A percentile compares a stretch with the other conserved stretches of the same genome.
These are phyloP conservation scores for Pygocentrus nattereri DNA, from an alignment of 2,797 vertebrate genomes.

Conservation along the genomic window DNA sequence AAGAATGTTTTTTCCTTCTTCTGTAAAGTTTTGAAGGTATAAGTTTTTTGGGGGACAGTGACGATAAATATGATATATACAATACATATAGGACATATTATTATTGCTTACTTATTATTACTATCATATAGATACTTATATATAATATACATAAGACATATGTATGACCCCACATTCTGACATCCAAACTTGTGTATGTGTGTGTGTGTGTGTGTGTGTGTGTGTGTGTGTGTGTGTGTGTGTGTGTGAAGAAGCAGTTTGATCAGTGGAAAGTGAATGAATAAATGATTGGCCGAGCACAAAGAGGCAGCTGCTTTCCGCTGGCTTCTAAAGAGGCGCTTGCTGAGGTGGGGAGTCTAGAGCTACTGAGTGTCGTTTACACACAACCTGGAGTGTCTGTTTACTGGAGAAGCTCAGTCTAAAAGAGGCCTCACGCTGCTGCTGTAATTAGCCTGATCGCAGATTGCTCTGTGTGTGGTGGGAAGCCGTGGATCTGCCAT, in stretches of 20 bases:
- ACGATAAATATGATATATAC: too few species aligned
- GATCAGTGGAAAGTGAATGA: conserved; percentile 74
- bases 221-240: conserved; percentile 16
- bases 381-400: conserved; percentile 47
- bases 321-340: conserved; percentile 56
- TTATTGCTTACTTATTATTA: too few species aligned
- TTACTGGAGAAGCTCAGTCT: conserved; percentile 50
- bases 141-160: not conserved
- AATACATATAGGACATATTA: too few species aligned
- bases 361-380: conserved; percentile 47
- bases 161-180: not conserved
- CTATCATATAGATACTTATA: not conserved
- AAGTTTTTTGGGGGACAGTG: too few species aligned
- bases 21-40: too few species aligned
- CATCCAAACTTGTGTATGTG: not conserved
- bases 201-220: conserved; percentile 31
- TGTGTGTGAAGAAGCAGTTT: conserved; percentile 52
- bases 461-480: conserved; percentile 38
- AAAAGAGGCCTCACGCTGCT: conserved; percentile 24
- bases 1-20: too few species aligned
- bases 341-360: conserved; percentile 44
- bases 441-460: conserved; percentile 45
- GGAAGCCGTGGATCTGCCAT: conserved; percentile 37
- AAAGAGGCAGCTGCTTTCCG: conserved; percentile 54
- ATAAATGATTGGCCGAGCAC: conserved; percentile 69